Evolutionary conservation across 2,113 vertebrate genomes (phyloP), one percentile per base, ranked within the genome.

Genomic region (Salvelinus fontinalis): DNA sequence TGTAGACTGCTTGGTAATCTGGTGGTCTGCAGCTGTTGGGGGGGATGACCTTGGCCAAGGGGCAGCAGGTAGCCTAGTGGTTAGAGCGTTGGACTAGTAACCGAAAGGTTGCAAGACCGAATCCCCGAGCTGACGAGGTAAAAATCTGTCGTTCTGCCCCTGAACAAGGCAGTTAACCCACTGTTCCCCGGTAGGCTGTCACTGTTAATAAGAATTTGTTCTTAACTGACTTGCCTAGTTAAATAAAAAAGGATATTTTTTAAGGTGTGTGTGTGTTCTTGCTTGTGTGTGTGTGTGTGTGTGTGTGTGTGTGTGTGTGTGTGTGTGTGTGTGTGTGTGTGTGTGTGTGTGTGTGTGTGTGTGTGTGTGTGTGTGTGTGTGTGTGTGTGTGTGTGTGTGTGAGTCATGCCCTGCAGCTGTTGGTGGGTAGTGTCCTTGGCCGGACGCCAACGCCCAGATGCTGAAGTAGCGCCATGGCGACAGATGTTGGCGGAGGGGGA

Each of bases 401-500:
- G 4, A n/a, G n/a, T 20, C 31, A 39, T 14, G 20, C 9, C 5
- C n/a, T 68, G 74, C 74, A 80, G 79, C 81, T 79, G 84, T 66
- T 9, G 66, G 14, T 67, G 67, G 39, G n/a, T 73, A 60, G 73
- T 31, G 75, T 90, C 86, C 87, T 90, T 87, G 84, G 75, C 74
- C 24, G 22, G 77, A 70, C 71, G 81, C 77, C 82, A 51, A 44
- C 72, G 67, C 74, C 75, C 79, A 79, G 72, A 83, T 84, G 71
- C 77, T 79, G 77, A 70, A 74, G 67, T 79, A 54, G 65, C 20
- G 73, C 81, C 68, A 5, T 71, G 62, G 79, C 64, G 86, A 81
- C 89, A 88, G 89, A 87, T 91, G 90, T 87, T 75, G 78, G 68
- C 39, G 75, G 78, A 74, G 80, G 67, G 49, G 44, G 80, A 80